phyloP scores from a whole-genome alignment of 2,113 vertebrate genomes.

The Apodemus speciosus region DNA sequence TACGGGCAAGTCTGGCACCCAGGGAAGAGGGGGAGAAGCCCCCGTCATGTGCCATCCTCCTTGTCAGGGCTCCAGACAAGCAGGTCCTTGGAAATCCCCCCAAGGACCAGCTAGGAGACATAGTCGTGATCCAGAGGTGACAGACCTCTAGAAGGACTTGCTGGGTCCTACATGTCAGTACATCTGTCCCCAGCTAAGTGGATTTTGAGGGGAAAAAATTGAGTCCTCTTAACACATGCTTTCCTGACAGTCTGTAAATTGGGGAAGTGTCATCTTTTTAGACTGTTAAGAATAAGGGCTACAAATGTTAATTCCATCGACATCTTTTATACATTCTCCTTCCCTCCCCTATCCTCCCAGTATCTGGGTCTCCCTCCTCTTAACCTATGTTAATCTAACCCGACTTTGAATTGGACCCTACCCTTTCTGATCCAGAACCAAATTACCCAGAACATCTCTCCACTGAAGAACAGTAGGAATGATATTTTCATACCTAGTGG shows the following conservation, averaged over 20 bases:
- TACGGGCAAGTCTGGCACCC: background rate
- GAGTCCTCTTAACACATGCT: background rate
- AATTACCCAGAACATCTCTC: background rate
- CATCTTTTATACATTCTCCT: background rate
- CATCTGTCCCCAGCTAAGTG: background rate
- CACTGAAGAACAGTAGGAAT: background rate
- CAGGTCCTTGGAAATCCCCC: background rate
- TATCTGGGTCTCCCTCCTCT: background rate
- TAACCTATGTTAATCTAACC: background rate
- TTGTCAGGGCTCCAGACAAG: background rate
- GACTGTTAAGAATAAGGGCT: background rate
- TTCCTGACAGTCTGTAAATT: background rate
- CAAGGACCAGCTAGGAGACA: background rate
- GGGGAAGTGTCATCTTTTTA: background rate
- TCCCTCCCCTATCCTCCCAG: background rate
- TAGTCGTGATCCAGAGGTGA: no score
- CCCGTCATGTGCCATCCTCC: background rate
- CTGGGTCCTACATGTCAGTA: background rate
- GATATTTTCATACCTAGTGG: background rate
- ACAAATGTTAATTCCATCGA: background rate
- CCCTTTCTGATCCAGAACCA: background rate
- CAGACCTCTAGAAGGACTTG: background rate
- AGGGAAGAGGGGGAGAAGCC: background rate
- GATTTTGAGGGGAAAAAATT: background rate
- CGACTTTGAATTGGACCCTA: background rate